A percentile compares a stretch with the other conserved stretches of the same genome.
Conservation (phyloP, 2,888 invertebrate species). For the Branchipolynoe longqiensis region DNA sequence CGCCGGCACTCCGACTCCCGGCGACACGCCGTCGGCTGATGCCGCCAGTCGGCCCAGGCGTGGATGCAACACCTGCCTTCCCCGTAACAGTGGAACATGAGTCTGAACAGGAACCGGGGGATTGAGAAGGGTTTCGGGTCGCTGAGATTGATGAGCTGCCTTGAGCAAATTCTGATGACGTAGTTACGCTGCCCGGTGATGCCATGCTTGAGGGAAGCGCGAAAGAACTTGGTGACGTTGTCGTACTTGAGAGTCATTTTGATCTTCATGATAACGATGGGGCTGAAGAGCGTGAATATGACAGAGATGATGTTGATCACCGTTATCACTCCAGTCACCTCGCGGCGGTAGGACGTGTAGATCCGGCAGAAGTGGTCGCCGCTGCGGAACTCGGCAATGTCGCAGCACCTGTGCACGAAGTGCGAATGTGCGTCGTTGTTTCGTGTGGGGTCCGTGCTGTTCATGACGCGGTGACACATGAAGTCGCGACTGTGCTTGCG, state of each 20-base stretch:
- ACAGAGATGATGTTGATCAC: conserved; percentile 66
- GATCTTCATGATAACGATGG: conserved; percentile 65
- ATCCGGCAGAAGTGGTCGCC: conserved; percentile 62
- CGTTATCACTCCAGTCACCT: conserved; percentile 60
- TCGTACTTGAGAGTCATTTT: conserved; percentile 67
- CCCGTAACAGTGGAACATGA: conserved; percentile 69
- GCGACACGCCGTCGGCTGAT: conserved; percentile 67
- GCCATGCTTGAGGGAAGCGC: conserved; percentile 70
- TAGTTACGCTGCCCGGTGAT: conserved; percentile 71
- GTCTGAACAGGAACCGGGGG: conserved; percentile 66
- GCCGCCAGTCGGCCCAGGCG: conserved; percentile 69
- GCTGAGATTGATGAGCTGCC: conserved; percentile 69
- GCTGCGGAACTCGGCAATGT: conserved; percentile 63
- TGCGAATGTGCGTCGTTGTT: conserved; percentile 53
- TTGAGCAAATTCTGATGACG: conserved; percentile 69
- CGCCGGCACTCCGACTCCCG: conserved; percentile 60
- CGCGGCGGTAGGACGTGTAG: conserved; percentile 60
- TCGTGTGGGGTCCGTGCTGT: conserved; percentile 39
- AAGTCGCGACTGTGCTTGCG: conserved; percentile 63
- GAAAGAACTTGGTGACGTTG: conserved; percentile 69
- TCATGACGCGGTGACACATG: conserved; percentile 67
- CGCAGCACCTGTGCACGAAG: conserved; percentile 67
- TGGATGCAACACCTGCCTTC: conserved; percentile 71
- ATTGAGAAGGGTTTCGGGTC: conserved; percentile 69
- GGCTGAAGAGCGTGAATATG: conserved; percentile 67